Evolutionary conservation across 2,888 invertebrate species (phyloP).

Genomic region (Acrocyrtus sp.): DNA sequence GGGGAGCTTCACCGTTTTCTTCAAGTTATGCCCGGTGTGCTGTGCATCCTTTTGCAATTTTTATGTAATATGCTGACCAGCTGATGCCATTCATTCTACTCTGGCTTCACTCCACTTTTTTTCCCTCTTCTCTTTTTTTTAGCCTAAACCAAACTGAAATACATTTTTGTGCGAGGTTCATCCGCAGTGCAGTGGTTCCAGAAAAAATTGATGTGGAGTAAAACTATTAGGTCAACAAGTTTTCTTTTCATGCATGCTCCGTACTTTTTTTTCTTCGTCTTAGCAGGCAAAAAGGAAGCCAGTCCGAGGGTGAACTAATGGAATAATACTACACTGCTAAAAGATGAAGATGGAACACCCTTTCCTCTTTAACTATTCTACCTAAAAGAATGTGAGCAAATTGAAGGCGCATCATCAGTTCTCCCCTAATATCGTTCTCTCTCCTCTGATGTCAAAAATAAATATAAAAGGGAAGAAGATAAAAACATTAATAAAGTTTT

Average conservation of each 20-base stretch:
- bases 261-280: not conserved
- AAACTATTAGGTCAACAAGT: slow-evolving; percentile 30
- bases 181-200: slow-evolving; percentile 49
- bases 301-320: not conserved
- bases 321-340: too few relatives aligned
- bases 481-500: too few relatives aligned
- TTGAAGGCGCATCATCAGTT: too few relatives aligned
- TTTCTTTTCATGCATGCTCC: not conserved
- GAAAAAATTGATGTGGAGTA: slow-evolving; percentile 5
- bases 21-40: too few relatives aligned
- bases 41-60: not conserved
- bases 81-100: not conserved
- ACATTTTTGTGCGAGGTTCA: too few relatives aligned
- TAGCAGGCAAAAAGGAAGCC: not conserved
- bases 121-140: slow-evolving; percentile 1
- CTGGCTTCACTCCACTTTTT: not conserved
- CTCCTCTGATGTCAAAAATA: too few relatives aligned
- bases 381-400: too few relatives aligned
- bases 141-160: slow-evolving; percentile 31
- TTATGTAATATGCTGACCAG: slow-evolving; percentile 5
- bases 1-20: too few relatives aligned
- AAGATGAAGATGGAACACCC: too few relatives aligned
- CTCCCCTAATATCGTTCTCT: too few relatives aligned
- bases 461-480: too few relatives aligned
- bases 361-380: too few relatives aligned